Percentiles rank a stretch among this genome's conserved stretches.
Evolutionary conservation across 2,888 invertebrate species (phyloP).

Genomic region (Ennomos quercinarius): DNA sequence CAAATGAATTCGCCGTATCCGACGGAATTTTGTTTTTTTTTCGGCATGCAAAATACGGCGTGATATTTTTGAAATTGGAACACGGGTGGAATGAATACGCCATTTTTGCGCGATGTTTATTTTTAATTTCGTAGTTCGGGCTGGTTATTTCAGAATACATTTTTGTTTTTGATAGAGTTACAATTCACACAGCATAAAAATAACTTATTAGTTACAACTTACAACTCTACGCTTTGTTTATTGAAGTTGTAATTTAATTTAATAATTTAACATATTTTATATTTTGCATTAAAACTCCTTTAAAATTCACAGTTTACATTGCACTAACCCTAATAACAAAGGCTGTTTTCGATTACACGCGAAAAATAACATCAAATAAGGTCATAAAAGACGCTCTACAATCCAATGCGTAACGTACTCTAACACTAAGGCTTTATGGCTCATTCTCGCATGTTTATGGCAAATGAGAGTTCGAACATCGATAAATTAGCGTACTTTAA

Average conservation of each 20-base stretch:
- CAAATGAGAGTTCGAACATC: constrained; percentile 77
- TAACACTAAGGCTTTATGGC: constrained; percentile 60
- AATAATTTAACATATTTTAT: too few relatives aligned
- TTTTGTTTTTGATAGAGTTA: background rate
- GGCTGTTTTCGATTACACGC: constrained; percentile 78
- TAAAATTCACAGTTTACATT: constrained; percentile 48
- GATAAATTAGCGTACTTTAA: constrained; percentile 85
- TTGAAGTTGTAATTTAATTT: too few relatives aligned
- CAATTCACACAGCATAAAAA: too few relatives aligned
- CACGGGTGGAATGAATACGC: constrained; percentile 44
- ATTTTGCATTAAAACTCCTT: constrained; percentile 18
- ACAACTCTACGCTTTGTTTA: too few relatives aligned
- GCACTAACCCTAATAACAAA: constrained; percentile 67
- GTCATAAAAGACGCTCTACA: constrained; percentile 56
- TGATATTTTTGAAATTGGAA: constrained; percentile 47
- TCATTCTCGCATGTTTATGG: constrained; percentile 68
- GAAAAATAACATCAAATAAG: constrained; percentile 54
- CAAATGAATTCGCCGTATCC: constrained; percentile 58
- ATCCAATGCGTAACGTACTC: constrained; percentile 51
- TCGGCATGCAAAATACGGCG: constrained; percentile 33
- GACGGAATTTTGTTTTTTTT: constrained; percentile 28
- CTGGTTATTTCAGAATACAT: background rate
- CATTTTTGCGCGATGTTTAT: constrained; percentile 42
- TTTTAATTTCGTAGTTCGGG: constrained; percentile 32
- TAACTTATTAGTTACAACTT: too few relatives aligned